These are phyloP conservation scores for Dendrocincla tyrannina DNA, from an alignment of 2,797 vertebrate species.

Conservation along the genomic window DNA sequence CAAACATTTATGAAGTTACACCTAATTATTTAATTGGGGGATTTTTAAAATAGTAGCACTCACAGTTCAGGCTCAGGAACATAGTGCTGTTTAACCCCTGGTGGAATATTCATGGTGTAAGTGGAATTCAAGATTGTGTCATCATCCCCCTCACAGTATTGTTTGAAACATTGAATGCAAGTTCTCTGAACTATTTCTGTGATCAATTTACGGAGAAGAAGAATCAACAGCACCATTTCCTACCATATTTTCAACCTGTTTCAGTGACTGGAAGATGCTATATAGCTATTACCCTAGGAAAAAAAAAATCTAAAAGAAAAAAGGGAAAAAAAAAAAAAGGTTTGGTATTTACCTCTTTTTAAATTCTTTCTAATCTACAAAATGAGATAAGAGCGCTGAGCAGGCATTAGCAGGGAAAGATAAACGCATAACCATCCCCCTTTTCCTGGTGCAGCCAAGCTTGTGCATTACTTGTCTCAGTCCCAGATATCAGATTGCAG, in stretches of 20 bases:
- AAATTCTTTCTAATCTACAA: not conserved
- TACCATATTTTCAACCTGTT: not conserved
- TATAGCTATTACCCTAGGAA: not conserved
- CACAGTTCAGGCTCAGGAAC: not conserved
- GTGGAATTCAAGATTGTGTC: not conserved
- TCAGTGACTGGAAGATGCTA: not conserved
- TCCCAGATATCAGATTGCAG: not conserved
- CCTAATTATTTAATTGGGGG: conserved; percentile 74
- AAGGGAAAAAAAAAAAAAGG: not conserved
- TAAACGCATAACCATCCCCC: not conserved
- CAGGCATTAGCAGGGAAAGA: not conserved
- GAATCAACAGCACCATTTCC: not conserved
- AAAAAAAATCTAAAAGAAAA: fast-evolving
- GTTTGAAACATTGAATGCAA: not conserved
- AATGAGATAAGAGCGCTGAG: not conserved
- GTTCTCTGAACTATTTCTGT: not conserved
- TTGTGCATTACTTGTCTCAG: not conserved
- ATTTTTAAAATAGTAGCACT: conserved; percentile 18
- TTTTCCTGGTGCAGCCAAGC: not conserved
- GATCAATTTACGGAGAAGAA: not conserved
- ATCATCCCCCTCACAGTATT: not conserved
- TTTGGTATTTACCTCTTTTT: conserved; percentile 20
- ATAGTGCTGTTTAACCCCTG: not conserved
- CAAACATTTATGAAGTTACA: conserved; percentile 79
- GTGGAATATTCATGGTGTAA: not conserved